Base-by-base conservation (phyloP, 2,797 vertebrate genomes). In the Mareca strepera region DNA sequence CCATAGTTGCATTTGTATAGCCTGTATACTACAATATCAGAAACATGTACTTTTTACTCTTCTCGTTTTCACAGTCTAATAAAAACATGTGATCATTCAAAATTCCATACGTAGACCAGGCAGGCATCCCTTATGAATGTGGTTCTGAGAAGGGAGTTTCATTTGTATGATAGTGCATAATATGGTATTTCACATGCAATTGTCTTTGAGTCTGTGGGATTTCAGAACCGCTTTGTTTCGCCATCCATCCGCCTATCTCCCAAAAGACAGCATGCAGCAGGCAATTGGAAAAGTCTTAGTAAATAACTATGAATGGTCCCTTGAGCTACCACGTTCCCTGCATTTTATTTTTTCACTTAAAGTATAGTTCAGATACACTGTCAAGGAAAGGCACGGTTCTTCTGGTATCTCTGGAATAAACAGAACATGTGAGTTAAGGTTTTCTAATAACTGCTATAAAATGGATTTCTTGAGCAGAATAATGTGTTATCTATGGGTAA, bases 361-460 rank as follows among this genome's bases (percentile, higher is more conserved):
- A 86, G n/a, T 80, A 8, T 74, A 41, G 60, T 92, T 77, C 37
- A 59, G 56, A 68, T 46, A n/a, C 4, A 5, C 4, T 70, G n/a
- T 72, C 44, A 91, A 85, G 44, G 26, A 90, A 73, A 39, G 16
- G 80, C 64, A 33, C 21, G 22, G 31, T 82, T 91, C 64, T 55
- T 58, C 86, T 86, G 35, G 7, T 83, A 29, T 67, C 77, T 92
- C 69, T 70, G 21, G 29, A 44, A 80, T 68, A 91, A 90, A 82
- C 37, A 93, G 78, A 72, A 72, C 68, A 81, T 4, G 41, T 74
- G 56, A 82, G 73, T 86, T 64, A 56, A 82, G 56, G 31, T 43
- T 94, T 94, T 94, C 81, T 88, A 91, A 91, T 84, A 94, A 86
- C 90, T 79, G 41, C 52, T 79, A 67, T 60, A 67, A 95, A 96